Evolutionary conservation across 1,140 invertebrate species (phyloP).

Genomic region (Homalodisca vitripennis): DNA sequence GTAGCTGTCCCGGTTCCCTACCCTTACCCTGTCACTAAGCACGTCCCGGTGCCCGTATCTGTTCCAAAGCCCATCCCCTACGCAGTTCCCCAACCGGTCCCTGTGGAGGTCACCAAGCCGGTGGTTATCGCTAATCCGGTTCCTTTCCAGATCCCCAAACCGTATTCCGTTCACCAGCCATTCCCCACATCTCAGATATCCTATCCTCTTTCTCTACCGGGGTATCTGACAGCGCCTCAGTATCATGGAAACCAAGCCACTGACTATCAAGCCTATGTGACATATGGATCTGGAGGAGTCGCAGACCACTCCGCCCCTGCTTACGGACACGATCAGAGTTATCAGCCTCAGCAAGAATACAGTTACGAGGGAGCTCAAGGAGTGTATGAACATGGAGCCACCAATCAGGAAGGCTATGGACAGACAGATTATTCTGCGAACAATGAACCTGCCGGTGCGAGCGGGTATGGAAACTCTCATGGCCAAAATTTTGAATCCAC

Average conservation of each 20-base stretch:
- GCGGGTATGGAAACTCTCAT: no score
- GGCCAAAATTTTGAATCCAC: no score
- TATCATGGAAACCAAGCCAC: neutral
- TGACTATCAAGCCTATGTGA: slow-evolving; percentile 8
- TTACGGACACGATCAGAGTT: neutral
- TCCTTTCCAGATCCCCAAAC: slow-evolving; percentile 17
- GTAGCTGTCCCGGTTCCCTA: slow-evolving; percentile 31
- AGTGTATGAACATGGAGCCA: no score
- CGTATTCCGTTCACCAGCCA: slow-evolving; percentile 21
- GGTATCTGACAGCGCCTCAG: slow-evolving; percentile 5
- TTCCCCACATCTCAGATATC: neutral
- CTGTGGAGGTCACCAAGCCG: slow-evolving; percentile 27
- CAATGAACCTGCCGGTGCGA: no score
- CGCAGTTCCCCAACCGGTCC: slow-evolving; percentile 29
- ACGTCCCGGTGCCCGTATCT: slow-evolving; percentile 25
- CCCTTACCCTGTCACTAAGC: slow-evolving; percentile 18
- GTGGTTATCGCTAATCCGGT: slow-evolving; percentile 25
- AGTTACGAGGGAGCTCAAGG: no score
- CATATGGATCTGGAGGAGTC: neutral
- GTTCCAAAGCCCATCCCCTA: slow-evolving; percentile 29
- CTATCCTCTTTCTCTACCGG: neutral
- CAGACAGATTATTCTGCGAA: no score
- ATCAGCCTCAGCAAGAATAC: neutral
- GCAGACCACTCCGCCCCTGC: neutral
- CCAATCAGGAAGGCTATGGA: no score